Conservation (phyloP, 2,113 vertebrate genomes). For the Rutilus rutilus region DNA sequence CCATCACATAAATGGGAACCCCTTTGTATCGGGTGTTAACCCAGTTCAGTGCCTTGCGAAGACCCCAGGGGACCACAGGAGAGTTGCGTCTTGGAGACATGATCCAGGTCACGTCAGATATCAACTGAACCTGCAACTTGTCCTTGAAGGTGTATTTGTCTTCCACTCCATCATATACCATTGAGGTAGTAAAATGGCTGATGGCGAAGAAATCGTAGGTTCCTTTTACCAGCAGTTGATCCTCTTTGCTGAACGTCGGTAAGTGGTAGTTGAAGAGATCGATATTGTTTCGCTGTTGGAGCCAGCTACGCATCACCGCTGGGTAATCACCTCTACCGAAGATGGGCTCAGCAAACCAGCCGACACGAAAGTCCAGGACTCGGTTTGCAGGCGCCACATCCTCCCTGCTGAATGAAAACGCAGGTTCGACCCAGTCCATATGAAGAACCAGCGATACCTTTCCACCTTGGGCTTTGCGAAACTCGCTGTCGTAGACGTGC, state of each 20-base stretch:
- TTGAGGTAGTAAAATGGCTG: constrained; percentile 90
- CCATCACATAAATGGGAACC: constrained; percentile 86
- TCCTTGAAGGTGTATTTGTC: constrained; percentile 83
- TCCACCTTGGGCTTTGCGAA: constrained; percentile 84
- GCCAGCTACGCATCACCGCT: constrained; percentile 86
- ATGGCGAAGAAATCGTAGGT: constrained; percentile 94
- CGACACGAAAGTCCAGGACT: constrained; percentile 86
- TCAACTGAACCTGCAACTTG: constrained; percentile 85
- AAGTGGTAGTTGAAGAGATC: constrained; percentile 80
- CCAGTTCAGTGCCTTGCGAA: constrained; percentile 85
- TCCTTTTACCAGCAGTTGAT: constrained; percentile 82
- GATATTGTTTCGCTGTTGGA: constrained; percentile 78
- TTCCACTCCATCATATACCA: constrained; percentile 88
- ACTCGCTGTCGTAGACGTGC: constrained; percentile 85
- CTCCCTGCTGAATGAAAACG: constrained; percentile 85
- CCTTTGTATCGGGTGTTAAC: constrained; percentile 79
- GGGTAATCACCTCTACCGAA: constrained; percentile 94
- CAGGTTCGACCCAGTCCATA: constrained; percentile 94
- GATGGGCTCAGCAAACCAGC: constrained; percentile 94
- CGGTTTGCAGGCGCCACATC: constrained; percentile 86
- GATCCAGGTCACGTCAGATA: constrained; percentile 91
- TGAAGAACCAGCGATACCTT: constrained; percentile 89
- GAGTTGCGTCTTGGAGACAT: constrained; percentile 68
- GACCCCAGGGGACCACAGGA: constrained; percentile 92
- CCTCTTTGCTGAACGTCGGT: constrained; percentile 87